Evolutionary conservation across 2,797 vertebrate species (phyloP), one percentile per base, ranked within the genome.

Genomic region (Pipistrellus nathusii): DNA sequence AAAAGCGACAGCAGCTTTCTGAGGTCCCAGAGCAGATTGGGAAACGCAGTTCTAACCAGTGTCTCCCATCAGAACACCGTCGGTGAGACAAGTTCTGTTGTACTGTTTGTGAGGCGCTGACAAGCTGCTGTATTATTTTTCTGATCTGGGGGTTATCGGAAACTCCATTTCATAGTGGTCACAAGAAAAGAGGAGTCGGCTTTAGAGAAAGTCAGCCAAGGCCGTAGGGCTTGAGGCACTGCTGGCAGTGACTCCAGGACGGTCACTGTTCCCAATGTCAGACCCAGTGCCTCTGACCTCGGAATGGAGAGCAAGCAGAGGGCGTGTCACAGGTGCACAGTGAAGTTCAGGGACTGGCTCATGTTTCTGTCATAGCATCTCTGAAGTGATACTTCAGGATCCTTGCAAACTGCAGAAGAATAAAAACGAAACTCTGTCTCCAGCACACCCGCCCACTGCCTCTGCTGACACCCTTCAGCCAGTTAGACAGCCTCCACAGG

Each of bases 401-500:
- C 48, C 32, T 57, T 32, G 32, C 32, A 78, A 66, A 57, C 53
- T 66, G 30, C 46, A 9, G 8, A 41, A 48, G n/a, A 20, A n/a
- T 8, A 5, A 48, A 30, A 10, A 10, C 2, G 1, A 18, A 48
- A 0, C 32, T 17, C 11, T 4, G 1, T 85, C 75, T 5, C 6
- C 32, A 13, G 0, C 4, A 18, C 55, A 17, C 27, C 55, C 82
- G 30, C 5, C 1, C 1, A 5, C 8, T 3, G 23, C 78, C 66
- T 32, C 53, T 20, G 11, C 18, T 2, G 23, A 13, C 59, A 25
- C 15, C 64, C 4, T 2, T 75, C 51, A 38, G 44, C 20, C 38
- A 11, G 3, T 10, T 7, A 25, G 51, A 2, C 41, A 3, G 21
- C 46, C 23, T 2, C 21, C 66, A 1, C 27, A 0, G 6, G 27